Conservation (phyloP, 2,888 invertebrate genomes). For the Zelleria hepariella region DNA sequence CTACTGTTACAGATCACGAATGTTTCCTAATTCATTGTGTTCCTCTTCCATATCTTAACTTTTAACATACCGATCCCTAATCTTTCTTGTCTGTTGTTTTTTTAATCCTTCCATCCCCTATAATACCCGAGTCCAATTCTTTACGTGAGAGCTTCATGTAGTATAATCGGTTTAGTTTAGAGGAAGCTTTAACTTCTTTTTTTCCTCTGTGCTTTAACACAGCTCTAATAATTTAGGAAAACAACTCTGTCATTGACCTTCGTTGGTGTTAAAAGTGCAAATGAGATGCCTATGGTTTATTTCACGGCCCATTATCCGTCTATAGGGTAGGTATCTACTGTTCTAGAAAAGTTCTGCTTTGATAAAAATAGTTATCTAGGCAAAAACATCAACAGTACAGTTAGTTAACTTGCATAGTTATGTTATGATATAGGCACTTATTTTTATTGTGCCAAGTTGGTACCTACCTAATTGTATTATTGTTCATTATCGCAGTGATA, state of each 20-base stretch:
- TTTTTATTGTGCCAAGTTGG: no score
- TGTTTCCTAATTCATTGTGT: neutral
- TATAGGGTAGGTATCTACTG: neutral
- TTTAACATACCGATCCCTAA: slow-evolving; percentile 3
- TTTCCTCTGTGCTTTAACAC: no score
- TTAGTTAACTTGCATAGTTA: no score
- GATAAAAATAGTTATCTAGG: no score
- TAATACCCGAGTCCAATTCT: neutral
- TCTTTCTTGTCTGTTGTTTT: neutral
- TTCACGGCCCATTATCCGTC: no score
- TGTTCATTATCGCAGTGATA: no score
- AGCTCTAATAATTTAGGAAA: neutral
- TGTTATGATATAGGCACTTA: no score
- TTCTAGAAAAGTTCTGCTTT: neutral
- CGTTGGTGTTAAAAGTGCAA: neutral
- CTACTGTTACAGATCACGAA: neutral
- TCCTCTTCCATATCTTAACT: neutral
- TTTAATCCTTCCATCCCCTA: neutral
- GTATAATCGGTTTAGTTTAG: slow-evolving; percentile 7
- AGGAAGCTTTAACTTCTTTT: neutral
- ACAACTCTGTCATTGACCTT: neutral
- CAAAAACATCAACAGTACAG: no score
- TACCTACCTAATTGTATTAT: no score
- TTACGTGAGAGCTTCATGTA: neutral
- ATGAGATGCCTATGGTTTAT: neutral